Evolutionary conservation across 2,888 invertebrate species (phyloP).

Genomic region (Eurytoma adleriae): DNA sequence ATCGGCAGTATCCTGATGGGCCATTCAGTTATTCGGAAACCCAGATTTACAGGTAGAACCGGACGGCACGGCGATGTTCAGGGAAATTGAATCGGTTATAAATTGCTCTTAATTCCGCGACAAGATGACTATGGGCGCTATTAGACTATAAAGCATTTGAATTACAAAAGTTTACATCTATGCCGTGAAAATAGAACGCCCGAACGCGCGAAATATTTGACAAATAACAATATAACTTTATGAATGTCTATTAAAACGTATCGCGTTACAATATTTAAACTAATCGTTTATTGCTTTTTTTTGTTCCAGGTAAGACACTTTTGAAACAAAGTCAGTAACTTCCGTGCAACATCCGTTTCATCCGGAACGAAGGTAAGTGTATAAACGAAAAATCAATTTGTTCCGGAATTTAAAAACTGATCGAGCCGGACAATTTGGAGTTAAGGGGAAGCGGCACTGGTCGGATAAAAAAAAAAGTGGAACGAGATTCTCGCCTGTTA

Average conservation of each 20-base stretch:
- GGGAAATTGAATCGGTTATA: constrained; percentile 39
- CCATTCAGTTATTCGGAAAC: constrained; percentile 17
- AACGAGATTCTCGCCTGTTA: constrained; percentile 16
- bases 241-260: too few relatives aligned
- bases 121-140: constrained; percentile 21
- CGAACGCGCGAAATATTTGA: too few relatives aligned
- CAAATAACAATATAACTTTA: too few relatives aligned
- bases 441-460: background rate
- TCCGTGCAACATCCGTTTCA: background rate
- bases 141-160: constrained; percentile 15
- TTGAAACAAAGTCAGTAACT: background rate
- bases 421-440: background rate
- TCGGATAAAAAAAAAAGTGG: background rate
- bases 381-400: too few relatives aligned
- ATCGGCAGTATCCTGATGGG: constrained; percentile 35
- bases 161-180: background rate
- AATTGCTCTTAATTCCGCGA: constrained; percentile 40
- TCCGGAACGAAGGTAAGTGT: background rate
- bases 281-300: background rate
- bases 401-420: too few relatives aligned
- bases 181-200: too few relatives aligned
- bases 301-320: constrained; percentile 13
- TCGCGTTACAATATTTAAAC: background rate
- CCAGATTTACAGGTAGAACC: constrained; percentile 28
- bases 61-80: background rate